Conservation (phyloP, 2,113 vertebrate genomes). For the Sphaerodactylus townsendi region DNA sequence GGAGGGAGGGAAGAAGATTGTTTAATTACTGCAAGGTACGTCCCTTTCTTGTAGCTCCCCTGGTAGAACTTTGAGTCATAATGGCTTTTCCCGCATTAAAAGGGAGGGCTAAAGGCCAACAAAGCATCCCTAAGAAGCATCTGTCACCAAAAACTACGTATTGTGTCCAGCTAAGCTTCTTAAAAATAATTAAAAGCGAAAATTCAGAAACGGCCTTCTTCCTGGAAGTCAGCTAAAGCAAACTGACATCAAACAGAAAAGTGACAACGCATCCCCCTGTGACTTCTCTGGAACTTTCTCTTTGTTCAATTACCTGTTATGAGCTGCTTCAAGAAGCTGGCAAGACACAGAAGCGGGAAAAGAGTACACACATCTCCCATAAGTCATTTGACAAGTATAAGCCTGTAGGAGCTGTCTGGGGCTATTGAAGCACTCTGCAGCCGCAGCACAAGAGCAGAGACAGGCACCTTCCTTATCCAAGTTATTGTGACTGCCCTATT, state of each 20-base stretch:
- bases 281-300: rapidly evolving
- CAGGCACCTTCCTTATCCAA: slow-evolving; percentile 3
- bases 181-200: slow-evolving; percentile 32
- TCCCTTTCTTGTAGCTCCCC: not conserved
- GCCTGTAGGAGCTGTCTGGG: not conserved
- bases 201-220: not conserved
- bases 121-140: not conserved
- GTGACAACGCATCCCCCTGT: not conserved
- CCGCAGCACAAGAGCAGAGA: not conserved
- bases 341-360: slow-evolving; percentile 17
- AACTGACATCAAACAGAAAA: not conserved
- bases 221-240: not conserved
- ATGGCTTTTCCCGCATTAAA: slow-evolving; percentile 21
- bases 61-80: slow-evolving; percentile 1
- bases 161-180: not conserved
- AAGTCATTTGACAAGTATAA: not conserved
- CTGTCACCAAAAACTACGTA: not conserved
- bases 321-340: not conserved
- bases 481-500: not conserved
- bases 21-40: not conserved
- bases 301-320: not conserved
- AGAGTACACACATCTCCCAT: not conserved
- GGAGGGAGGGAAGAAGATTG: not conserved
- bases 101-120: not conserved
- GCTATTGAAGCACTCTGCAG: not conserved